Base-by-base conservation (phyloP, 1,140 invertebrate genomes). In the Idris sp. region DNA sequence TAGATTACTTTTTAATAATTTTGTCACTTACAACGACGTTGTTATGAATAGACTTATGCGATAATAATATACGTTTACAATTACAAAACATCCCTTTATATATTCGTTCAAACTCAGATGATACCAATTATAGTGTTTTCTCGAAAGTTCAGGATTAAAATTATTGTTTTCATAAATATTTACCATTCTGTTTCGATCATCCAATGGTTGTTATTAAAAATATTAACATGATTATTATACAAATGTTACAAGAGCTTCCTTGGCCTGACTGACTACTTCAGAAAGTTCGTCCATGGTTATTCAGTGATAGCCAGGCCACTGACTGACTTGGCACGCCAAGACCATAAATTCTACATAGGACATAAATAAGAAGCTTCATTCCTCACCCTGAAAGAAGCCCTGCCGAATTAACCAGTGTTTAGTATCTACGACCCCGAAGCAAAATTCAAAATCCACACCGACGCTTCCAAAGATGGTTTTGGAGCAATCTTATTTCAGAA, bases 191-290 rank as follows among this genome's bases (percentile, higher is more conserved):
- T n/a, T n/a, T n/a, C n/a, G n/a, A n/a, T n/a, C n/a, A n/a, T n/a
- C n/a, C n/a, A n/a, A n/a, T n/a, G n/a, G n/a, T n/a, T n/a, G n/a
- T n/a, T n/a, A n/a, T n/a, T n/a, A n/a, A n/a, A n/a, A n/a, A n/a
- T n/a, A n/a, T n/a, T n/a, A n/a, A n/a, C n/a, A n/a, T n/a, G n/a
- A n/a, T n/a, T n/a, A n/a, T n/a, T n/a, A n/a, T n/a, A n/a, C n/a
- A n/a, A n/a, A n/a, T n/a, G n/a, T n/a, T n/a, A n/a, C n/a, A n/a
- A 41, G 6, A 41, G 38, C 13, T 41, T 41, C 19, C 10, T 41
- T 4, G 38, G 18, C 1, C 10, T 41, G 1, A 41, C 38, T 3
- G 38, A 19, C 0, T 41, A 41, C 9, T 41, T 41, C n/a, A 10
- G 38, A 13, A 41, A 41, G 11, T 41, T 41, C 8, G 10, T 41